Evolutionary conservation across 2,888 invertebrate species (phyloP).

Genomic region (Microctonus brassicae): DNA sequence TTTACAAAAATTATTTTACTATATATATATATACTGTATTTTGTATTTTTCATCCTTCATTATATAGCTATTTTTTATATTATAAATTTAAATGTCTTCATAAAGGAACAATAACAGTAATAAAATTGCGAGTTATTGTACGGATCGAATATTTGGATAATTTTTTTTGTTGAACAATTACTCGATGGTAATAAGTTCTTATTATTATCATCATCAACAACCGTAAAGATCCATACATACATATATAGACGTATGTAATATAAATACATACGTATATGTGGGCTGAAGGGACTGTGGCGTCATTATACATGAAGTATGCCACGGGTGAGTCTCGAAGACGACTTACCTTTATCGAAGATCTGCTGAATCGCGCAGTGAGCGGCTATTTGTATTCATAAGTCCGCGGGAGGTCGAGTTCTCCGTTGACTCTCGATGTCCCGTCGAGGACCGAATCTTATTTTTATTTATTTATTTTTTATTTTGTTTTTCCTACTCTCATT

Average conservation of each 20-base stretch:
- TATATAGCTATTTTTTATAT: too few species aligned
- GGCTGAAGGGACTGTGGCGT: background rate
- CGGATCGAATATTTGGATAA: background rate
- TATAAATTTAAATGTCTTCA: too few species aligned
- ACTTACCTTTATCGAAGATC: conserved; percentile 66
- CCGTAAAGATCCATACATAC: conserved; percentile 7
- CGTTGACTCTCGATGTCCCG: conserved; percentile 42
- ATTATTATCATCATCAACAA: conserved; percentile 8
- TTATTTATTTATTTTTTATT: too few species aligned
- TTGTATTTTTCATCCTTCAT: too few species aligned
- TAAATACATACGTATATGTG: background rate
- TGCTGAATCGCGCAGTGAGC: conserved; percentile 68
- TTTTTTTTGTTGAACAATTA: background rate
- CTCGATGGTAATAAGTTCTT: background rate
- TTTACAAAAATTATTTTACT: too few species aligned
- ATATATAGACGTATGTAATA: background rate
- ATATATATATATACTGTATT: too few species aligned
- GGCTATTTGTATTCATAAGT: conserved; percentile 71
- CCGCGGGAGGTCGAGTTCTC: conserved; percentile 68
- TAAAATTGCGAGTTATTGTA: background rate
- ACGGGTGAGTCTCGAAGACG: conserved; percentile 50
- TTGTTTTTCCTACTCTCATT: conserved; percentile 31
- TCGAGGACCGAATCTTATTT: conserved; percentile 27
- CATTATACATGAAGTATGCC: conserved; percentile 9
- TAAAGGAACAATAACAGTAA: too few species aligned